These are phyloP conservation scores for Glyphotaelius pellucidus DNA, from an alignment of 2,888 invertebrate species.

Conservation along the genomic window DNA sequence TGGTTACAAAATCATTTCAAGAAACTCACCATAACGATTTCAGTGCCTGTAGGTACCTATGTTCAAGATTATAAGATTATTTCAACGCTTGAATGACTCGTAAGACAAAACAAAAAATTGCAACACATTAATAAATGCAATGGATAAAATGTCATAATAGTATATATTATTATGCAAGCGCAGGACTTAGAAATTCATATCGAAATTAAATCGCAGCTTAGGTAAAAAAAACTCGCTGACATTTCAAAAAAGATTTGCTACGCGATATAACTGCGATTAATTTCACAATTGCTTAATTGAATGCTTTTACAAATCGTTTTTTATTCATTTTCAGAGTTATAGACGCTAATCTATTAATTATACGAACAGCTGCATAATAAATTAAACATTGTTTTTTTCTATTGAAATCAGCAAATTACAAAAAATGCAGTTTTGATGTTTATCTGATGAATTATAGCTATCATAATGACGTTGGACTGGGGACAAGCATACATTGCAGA, in stretches of 20 bases:
- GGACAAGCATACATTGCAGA: neutral
- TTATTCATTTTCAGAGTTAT: neutral
- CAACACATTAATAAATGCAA: neutral
- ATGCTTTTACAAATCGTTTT: neutral
- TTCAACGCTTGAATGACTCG: neutral
- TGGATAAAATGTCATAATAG: neutral
- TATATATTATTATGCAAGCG: neutral
- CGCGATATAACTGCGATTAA: neutral
- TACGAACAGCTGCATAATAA: conserved; percentile 19
- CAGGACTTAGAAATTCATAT: neutral
- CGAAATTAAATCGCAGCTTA: neutral
- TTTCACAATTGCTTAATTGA: conserved; percentile 35
- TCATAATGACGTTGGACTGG: neutral
- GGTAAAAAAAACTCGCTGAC: neutral
- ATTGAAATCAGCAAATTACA: neutral
- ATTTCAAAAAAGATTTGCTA: neutral
- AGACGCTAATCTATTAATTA: conserved; percentile 4
- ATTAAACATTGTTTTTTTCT: conserved; percentile 9
- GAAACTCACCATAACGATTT: too few relatives aligned
- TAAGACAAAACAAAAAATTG: neutral
- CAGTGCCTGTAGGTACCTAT: too few relatives aligned
- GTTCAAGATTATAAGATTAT: neutral
- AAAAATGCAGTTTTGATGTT: neutral
- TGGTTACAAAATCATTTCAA: too few relatives aligned
- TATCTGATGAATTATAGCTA: neutral